phyloP scores from a whole-genome alignment of 2,797 vertebrate genomes.

The Thaleichthys pacificus region DNA sequence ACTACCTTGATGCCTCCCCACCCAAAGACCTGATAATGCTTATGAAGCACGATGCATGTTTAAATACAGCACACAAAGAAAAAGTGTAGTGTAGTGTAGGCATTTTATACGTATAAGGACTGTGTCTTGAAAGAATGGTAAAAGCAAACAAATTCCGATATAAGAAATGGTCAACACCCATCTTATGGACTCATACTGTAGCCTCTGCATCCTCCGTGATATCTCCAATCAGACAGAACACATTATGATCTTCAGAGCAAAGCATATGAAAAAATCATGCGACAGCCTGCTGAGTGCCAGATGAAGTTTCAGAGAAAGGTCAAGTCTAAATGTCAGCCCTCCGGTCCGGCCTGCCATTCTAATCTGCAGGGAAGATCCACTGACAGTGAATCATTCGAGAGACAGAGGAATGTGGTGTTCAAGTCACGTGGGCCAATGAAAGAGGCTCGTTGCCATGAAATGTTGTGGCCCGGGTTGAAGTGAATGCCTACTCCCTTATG shows the following conservation, averaged over 20 bases:
- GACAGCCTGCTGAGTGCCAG: neutral
- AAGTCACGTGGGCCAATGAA: too few relatives aligned
- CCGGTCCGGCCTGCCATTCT: neutral
- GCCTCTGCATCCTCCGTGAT: too few relatives aligned
- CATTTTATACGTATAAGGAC: too few relatives aligned
- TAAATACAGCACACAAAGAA: neutral
- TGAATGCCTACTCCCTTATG: too few relatives aligned
- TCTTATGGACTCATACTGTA: neutral
- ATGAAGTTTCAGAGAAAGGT: slow-evolving; percentile 6
- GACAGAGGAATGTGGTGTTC: neutral
- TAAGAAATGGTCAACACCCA: neutral
- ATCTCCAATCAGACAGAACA: neutral
- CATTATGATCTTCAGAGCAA: neutral
- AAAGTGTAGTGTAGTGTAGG: too few relatives aligned
- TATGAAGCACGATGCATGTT: neutral
- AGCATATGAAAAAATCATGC: neutral
- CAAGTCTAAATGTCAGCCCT: neutral
- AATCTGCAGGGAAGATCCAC: neutral
- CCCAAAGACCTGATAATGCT: neutral
- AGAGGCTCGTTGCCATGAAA: too few relatives aligned
- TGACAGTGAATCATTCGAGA: slow-evolving; percentile 5
- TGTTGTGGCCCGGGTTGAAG: neutral
- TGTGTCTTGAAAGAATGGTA: neutral
- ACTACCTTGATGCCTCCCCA: too few relatives aligned
- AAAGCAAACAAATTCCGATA: too few relatives aligned